These are phyloP conservation scores for Octodon degus DNA, from an alignment of 2,113 vertebrate genomes.

Conservation along the genomic window DNA sequence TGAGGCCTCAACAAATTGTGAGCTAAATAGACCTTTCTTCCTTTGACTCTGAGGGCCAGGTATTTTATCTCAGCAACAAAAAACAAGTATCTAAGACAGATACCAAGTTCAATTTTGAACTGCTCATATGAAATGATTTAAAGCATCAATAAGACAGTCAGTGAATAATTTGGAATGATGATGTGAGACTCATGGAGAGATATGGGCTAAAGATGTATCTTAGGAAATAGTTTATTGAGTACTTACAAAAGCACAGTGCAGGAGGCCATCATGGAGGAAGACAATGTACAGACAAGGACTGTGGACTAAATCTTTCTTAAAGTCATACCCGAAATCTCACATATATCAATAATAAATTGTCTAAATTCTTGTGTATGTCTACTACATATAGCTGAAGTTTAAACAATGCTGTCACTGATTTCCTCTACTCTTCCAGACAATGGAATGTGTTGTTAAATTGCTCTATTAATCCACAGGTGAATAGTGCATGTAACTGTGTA, in stretches of 20 bases:
- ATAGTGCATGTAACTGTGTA: neutral
- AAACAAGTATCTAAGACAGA: neutral
- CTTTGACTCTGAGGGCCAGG: neutral
- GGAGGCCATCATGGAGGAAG: neutral
- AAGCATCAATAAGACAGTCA: neutral
- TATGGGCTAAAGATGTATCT: neutral
- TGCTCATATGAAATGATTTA: neutral
- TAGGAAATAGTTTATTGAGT: neutral
- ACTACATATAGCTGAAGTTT: neutral
- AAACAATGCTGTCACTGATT: neutral
- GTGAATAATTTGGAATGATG: neutral
- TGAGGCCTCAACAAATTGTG: neutral
- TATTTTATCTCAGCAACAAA: neutral
- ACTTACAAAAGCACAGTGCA: neutral
- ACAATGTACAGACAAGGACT: neutral
- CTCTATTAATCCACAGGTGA: neutral
- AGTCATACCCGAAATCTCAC: conserved; percentile 9
- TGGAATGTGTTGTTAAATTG: conserved; percentile 12
- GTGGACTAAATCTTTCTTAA: neutral
- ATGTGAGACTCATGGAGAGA: neutral
- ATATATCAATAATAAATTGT: conserved; percentile 9
- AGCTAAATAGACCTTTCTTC: neutral
- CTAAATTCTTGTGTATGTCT: neutral
- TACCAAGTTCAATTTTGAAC: neutral
- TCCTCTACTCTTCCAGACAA: neutral